Conservation (phyloP, 1,140 invertebrate genomes). For the Meteorus sp. region DNA sequence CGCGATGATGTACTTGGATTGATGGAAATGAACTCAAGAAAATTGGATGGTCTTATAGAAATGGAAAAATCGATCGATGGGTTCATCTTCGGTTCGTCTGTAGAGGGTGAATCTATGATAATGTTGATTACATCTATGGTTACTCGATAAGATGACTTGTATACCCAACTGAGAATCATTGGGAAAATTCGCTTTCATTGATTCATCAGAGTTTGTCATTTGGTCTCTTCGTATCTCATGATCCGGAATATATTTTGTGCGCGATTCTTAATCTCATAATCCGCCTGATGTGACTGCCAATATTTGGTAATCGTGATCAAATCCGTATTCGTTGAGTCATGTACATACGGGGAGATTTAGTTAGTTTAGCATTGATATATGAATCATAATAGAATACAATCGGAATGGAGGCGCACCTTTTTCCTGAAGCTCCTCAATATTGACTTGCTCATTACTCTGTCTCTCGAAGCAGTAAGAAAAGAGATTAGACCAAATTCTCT, state of each 20-base stretch:
- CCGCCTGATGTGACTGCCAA: conserved; percentile 37
- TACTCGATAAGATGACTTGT: not conserved
- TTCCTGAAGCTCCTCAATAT: no score
- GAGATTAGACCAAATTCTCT: no score
- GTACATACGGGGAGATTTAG: not conserved
- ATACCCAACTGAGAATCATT: not conserved
- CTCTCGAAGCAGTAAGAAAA: no score
- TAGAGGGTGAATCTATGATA: not conserved
- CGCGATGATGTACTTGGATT: conserved; percentile 8
- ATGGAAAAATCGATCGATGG: not conserved
- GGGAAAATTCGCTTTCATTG: not conserved
- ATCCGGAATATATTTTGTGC: conserved; percentile 15
- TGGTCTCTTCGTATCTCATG: no score
- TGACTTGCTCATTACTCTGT: no score
- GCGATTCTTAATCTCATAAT: conserved; percentile 35
- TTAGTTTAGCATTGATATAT: no score
- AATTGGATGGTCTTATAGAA: conserved; percentile 16
- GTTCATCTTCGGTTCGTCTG: conserved; percentile 1
- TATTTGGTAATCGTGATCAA: conserved; percentile 36
- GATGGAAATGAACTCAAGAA: not conserved
- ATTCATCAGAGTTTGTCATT: no score
- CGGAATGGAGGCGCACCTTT: no score
- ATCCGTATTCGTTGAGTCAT: conserved; percentile 38
- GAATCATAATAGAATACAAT: no score
- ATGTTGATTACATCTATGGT: no score